Evolutionary conservation across 2,888 invertebrate species (phyloP), one percentile per base, ranked within the genome.

Genomic region (Aphodius granarius): DNA sequence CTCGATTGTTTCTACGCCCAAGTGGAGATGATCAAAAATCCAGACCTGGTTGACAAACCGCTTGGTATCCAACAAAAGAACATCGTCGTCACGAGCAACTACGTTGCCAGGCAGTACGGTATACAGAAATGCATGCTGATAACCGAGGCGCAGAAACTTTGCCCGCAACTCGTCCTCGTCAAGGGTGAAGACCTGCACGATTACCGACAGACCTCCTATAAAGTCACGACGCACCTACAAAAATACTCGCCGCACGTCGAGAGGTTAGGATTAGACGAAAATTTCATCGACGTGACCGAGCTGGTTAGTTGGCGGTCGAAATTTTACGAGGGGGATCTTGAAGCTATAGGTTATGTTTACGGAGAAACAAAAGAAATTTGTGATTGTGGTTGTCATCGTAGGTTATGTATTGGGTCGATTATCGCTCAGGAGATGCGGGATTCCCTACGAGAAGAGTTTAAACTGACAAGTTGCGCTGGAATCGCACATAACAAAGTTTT

Each of bases 1-100:
- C 89, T 95, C 84, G 95, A 95, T 86, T 95, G 93, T 86, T 95
- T 94, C 87, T 95, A 95, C 87, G 95, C 95, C 77, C 95, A 95
- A 90, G 94, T 95, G 79, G 95, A 95, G 88, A 94, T 93, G 90
- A 85, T 93, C 75, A 91, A 91, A 80, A 91, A 94, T 85, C 94
- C 94, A 2, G 89, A 91, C 81, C 86, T 94, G 73, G 89, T 90
- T 78, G 88, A 88, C 73, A 90, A 91, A 81, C 94, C 95, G 22
- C 86, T 95, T 78, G 96, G 95, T 73, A 91, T 96, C 63, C 93
- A 95, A 85, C 96, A 96, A 87, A 95, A 96, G 85, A 94, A 92
- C 86, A 89, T 94, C 76, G 92, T 96, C 6, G 95, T 96, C 66
- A 96, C 96, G 6, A 93, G 94, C 83, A 96, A 96, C 87, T 95